phyloP scores from a whole-genome alignment of 2,113 vertebrate species.

The Sakesphorus luctuosus region DNA sequence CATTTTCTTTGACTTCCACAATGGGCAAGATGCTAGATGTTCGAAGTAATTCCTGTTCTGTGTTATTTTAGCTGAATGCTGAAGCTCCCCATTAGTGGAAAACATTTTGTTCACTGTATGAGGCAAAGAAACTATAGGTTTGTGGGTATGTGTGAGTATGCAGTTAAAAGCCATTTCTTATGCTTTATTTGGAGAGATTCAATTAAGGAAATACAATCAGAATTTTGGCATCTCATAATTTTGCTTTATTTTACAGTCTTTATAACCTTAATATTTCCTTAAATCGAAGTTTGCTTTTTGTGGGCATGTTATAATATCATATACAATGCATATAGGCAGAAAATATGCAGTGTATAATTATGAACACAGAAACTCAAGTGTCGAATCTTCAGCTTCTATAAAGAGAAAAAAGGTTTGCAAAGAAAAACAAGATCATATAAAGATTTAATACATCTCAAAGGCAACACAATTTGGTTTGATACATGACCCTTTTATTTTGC shows the following conservation, averaged over 20 bases:
- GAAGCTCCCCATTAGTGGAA: not conserved
- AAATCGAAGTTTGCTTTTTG: not conserved
- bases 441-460: constrained; percentile 68
- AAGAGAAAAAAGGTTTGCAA: constrained; percentile 42
- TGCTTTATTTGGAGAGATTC: not conserved
- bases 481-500: constrained; percentile 72
- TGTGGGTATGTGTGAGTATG: not conserved
- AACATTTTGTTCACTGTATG: not conserved
- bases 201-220: constrained; percentile 6
- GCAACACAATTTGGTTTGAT: constrained; percentile 73
- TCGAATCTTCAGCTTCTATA: not conserved
- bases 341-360: not conserved
- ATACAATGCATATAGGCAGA: not conserved
- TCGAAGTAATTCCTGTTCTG: not conserved
- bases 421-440: constrained; percentile 54
- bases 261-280: not conserved
- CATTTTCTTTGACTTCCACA: not conserved
- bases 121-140: not conserved
- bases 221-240: not conserved
- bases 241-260: not conserved
- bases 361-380: not conserved
- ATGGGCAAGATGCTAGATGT: not conserved
- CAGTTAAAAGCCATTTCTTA: not conserved
- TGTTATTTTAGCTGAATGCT: not conserved
- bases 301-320: not conserved